phyloP scores from a whole-genome alignment of 2,113 vertebrate species.

The Ptilorrhoa leucosticta region DNA sequence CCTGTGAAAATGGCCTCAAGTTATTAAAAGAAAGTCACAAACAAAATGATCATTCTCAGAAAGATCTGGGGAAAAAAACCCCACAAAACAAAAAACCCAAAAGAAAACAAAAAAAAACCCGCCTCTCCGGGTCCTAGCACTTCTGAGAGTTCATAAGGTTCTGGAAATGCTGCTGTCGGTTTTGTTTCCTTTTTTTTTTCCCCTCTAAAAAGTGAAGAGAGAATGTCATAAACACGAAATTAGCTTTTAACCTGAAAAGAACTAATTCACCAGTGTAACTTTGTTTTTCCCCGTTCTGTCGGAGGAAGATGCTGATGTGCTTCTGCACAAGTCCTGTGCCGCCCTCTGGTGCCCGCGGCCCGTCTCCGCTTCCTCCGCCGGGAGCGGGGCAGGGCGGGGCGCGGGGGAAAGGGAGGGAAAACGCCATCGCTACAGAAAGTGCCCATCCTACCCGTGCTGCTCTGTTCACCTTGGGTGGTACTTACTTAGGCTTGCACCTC shows the following conservation, averaged over 20 bases:
- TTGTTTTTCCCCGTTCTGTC: accelerated
- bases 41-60: background rate
- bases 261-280: accelerated
- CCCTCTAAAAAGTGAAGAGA: background rate
- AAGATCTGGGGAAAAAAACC: background rate
- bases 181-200: background rate
- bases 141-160: background rate
- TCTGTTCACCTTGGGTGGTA: accelerated
- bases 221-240: background rate
- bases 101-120: accelerated
- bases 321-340: background rate
- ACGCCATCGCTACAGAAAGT: accelerated
- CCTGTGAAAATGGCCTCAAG: background rate
- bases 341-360: background rate
- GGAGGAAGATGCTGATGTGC: accelerated
- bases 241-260: background rate
- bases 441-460: accelerated
- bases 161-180: background rate
- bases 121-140: background rate
- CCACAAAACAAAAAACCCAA: background rate
- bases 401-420: accelerated
- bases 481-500: background rate
- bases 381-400: background rate
- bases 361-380: background rate
- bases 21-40: background rate